A percentile compares a stretch with the other conserved stretches of the same genome.
Evolutionary conservation across 35 echinoderm and acorn worm species (phyloP).

Genomic region (Apostichopus japonicus): DNA sequence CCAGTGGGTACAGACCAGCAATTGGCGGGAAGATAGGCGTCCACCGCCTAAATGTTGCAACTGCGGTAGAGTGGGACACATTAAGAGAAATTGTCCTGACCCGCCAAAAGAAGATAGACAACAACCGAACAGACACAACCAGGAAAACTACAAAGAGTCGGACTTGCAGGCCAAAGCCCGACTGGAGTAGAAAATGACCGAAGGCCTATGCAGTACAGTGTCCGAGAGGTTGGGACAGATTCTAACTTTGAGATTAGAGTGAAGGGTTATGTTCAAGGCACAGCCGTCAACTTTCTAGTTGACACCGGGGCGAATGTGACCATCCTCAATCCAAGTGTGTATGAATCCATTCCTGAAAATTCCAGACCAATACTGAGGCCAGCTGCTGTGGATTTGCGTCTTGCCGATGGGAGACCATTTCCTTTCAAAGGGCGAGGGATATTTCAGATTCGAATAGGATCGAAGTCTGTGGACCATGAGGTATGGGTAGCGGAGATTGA

Average conservation of each 20-base stretch:
- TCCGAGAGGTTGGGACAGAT: background rate
- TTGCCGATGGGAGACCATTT: background rate
- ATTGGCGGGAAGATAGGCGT: background rate
- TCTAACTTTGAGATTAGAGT: background rate
- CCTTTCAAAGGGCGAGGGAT: no score
- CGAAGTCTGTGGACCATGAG: constrained; percentile 2
- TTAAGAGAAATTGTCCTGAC: background rate
- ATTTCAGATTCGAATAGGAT: no score
- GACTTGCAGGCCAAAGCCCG: constrained; percentile 44
- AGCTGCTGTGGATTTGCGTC: background rate
- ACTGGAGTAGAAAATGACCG: background rate
- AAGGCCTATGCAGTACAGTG: constrained; percentile 28
- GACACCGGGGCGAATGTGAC: constrained; percentile 16
- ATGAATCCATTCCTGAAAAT: background rate
- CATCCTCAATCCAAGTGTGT: background rate
- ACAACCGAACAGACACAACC: background rate
- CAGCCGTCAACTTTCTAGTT: constrained; percentile 25
- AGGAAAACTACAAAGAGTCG: constrained; percentile 39
- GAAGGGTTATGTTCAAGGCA: background rate
- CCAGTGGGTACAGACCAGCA: background rate
- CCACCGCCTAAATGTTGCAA: constrained; percentile 17
- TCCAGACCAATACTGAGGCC: constrained; percentile 18
- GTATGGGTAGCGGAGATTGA: no score
- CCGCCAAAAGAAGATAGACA: background rate
- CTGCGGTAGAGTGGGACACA: background rate